These are phyloP conservation scores for Gavialis gangeticus DNA, from an alignment of 2,113 vertebrate species.

Conservation along the genomic window DNA sequence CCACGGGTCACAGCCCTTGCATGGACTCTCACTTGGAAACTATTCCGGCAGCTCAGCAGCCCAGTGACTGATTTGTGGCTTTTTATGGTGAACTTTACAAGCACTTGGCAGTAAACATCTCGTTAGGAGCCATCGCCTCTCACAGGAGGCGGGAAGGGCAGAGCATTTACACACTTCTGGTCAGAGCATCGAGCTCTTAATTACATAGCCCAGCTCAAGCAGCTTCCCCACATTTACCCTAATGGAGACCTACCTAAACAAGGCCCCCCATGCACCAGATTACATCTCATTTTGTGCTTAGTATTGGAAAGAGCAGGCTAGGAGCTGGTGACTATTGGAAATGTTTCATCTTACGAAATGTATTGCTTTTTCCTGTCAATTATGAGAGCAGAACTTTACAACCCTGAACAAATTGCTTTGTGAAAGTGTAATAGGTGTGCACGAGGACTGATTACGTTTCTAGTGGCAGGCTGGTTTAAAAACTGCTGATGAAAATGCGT, in stretches of 20 bases:
- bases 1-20: neutral
- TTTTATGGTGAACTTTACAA: neutral
- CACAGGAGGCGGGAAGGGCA: neutral
- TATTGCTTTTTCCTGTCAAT: conserved; percentile 60
- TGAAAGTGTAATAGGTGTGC: conserved; percentile 36
- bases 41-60: neutral
- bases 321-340: neutral
- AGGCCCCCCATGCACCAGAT: neutral
- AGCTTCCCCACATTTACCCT: neutral
- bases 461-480: conserved; percentile 8
- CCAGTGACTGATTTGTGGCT: neutral
- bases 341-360: conserved; percentile 40
- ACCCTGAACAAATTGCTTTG: conserved; percentile 45
- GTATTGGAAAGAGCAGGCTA: conserved; percentile 24
- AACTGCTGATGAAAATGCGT: conserved; percentile 13
- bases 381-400: conserved; percentile 15
- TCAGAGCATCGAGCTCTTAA: neutral
- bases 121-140: rapidly evolving
- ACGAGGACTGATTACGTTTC: neutral
- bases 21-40: neutral
- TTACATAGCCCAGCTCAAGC: neutral
- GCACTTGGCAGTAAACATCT: neutral
- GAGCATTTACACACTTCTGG: rapidly evolving
- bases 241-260: neutral
- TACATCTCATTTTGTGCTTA: conserved; percentile 37